Evolutionary conservation across 2,113 vertebrate species (phyloP).

Genomic region (Rhinopithecus roxellana): DNA sequence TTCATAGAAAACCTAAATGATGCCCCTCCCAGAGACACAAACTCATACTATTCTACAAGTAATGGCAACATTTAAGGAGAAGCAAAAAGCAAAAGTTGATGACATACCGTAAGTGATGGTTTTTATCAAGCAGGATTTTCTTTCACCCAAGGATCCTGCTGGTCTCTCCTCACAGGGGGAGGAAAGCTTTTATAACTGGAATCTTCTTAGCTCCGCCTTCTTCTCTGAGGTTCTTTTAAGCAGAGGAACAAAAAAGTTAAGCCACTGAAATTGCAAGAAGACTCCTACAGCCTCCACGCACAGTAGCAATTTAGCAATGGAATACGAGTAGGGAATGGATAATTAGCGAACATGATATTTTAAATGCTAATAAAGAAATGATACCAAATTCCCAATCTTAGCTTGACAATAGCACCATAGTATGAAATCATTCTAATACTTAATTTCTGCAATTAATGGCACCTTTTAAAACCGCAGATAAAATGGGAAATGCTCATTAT

Average conservation of each 20-base stretch:
- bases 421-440: not conserved
- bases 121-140: not conserved
- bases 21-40: not conserved
- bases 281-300: not conserved
- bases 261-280: not conserved
- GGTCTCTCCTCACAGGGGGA: not conserved
- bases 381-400: not conserved
- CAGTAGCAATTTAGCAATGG: not conserved
- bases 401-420: not conserved
- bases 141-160: not conserved
- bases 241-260: not conserved
- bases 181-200: slow-evolving; percentile 59
- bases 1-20: not conserved
- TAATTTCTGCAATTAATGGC: slow-evolving; percentile 24
- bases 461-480: slow-evolving; percentile 65
- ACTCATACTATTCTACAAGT: fast-evolving
- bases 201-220: slow-evolving; percentile 63
- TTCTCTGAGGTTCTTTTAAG: slow-evolving; percentile 8
- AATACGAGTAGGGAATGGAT: fast-evolving
- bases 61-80: not conserved
- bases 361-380: not conserved
- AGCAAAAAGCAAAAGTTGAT: not conserved
- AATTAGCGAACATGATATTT: not conserved
- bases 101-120: slow-evolving; percentile 53
- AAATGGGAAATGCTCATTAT: slow-evolving; percentile 49